These are phyloP conservation scores for Zaprionus lachaisei DNA, from an alignment of 1,140 invertebrate genomes.

Conservation along the genomic window DNA sequence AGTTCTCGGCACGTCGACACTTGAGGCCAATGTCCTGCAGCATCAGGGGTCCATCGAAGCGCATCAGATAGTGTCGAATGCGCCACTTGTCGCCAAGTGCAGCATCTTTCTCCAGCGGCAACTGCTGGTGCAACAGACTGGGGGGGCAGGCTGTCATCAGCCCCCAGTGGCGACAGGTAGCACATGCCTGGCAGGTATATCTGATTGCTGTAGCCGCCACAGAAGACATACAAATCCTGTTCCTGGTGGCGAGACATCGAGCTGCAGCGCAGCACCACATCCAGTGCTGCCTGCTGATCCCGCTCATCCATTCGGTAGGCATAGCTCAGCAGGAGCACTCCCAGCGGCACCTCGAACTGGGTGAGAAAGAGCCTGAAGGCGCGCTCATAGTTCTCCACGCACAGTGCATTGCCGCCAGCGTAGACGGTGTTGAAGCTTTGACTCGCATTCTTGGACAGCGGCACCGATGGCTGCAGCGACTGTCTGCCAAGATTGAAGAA, in stretches of 20 bases:
- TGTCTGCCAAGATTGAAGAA: constrained; percentile 86
- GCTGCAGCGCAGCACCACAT: constrained; percentile 48
- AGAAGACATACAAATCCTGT: constrained; percentile 59
- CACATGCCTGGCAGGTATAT: constrained; percentile 38
- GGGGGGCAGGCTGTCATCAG: not conserved
- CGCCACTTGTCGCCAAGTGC: constrained; percentile 55
- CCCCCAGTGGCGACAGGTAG: constrained; percentile 49
- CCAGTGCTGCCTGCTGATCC: constrained; percentile 35
- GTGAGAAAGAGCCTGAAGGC: constrained; percentile 71
- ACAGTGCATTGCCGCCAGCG: constrained; percentile 75
- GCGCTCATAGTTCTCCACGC: constrained; percentile 57
- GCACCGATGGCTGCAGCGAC: constrained; percentile 85
- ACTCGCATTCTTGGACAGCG: constrained; percentile 61
- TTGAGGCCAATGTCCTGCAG: constrained; percentile 70
- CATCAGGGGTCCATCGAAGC: constrained; percentile 62
- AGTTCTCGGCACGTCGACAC: constrained; percentile 32
- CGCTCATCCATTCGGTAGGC: constrained; percentile 37
- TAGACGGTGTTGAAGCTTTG: constrained; percentile 75
- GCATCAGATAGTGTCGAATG: constrained; percentile 65
- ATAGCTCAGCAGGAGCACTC: constrained; percentile 63
- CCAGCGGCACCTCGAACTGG: constrained; percentile 53
- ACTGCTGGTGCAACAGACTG: constrained; percentile 21
- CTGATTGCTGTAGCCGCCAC: constrained; percentile 51
- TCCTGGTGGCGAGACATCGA: not conserved
- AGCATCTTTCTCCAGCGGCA: constrained; percentile 24